Base-by-base conservation (phyloP, 2,888 invertebrate species). In the Calameuta filiformis region DNA sequence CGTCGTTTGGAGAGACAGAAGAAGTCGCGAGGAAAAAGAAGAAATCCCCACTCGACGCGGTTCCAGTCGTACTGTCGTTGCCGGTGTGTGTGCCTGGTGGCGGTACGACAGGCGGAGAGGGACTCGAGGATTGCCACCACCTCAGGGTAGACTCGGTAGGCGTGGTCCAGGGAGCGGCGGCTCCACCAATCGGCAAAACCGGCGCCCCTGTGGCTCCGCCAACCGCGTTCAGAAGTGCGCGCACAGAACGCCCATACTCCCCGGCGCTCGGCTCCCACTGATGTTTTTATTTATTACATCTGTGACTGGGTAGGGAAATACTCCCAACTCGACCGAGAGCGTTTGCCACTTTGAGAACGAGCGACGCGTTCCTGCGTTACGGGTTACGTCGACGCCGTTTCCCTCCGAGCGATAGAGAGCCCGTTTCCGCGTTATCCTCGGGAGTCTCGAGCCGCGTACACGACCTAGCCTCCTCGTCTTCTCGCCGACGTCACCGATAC, bases 231-330 rank as follows among this genome's bases (percentile, higher is more conserved):
- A 80, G 80, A 78, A 83, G 83, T 86, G 87, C 85, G 86, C 83
- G 85, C 89, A 82, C 87, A 83, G 83, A 82, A 85, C 89, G 87
- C 90, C 90, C 86, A 85, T 83, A 83, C 81, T 87, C 87, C 89
- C 88, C 89, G 77, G 83, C 85, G 88, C 90, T 88, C 89, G 88
- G 91, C 91, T 84, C 86, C 91, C 84, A 88, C 89, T 89, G 90
- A 89, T 91, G 91, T 91, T 91, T 91, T 91, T 91, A 91, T 91
- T 91, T 91, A 91, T 91, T 91, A 90, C 91, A 91, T 91, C 91
- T 91, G 91, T 91, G 91, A 91, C 91, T 91, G 91, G 91, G 90
- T 90, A 90, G 89, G 91, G 91, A 91, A 91, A 91, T 91, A 91
- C 91, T 89, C 90, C 88, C 88, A 89, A 88, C 90, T 90, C 88